Conservation (phyloP, 2,113 vertebrate genomes). For the Rhagologus leucostigma region DNA sequence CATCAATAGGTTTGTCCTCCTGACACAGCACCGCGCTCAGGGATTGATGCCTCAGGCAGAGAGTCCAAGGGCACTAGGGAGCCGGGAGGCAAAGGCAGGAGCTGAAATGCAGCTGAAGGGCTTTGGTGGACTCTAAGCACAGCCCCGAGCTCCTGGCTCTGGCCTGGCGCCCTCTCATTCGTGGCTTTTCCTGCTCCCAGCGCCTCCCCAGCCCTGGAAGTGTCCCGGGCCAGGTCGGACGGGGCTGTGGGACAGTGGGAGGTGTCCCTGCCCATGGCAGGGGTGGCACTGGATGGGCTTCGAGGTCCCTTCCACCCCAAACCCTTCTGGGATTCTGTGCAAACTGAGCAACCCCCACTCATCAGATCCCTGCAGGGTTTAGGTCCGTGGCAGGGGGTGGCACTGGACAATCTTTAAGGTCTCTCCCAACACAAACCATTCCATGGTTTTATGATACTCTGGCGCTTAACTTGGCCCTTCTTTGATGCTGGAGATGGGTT, state of each 20-base stretch:
- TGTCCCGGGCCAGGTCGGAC: neutral
- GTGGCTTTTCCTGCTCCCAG: neutral
- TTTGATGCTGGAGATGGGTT: neutral
- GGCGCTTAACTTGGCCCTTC: neutral
- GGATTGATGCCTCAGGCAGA: neutral
- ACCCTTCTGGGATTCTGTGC: neutral
- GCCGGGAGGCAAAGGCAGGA: neutral
- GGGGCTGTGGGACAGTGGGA: neutral
- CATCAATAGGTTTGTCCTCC: neutral
- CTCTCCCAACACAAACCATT: neutral
- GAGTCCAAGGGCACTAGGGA: neutral
- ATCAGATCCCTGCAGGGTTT: too few species aligned
- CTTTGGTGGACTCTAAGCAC: neutral
- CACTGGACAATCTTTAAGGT: neutral
- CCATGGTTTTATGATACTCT: neutral
- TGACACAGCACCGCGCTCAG: accelerated
- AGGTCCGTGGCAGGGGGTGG: neutral
- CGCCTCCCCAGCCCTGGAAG: neutral
- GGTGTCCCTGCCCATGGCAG: neutral
- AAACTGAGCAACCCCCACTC: neutral
- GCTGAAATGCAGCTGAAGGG: neutral
- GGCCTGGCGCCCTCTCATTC: accelerated
- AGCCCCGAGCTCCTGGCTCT: neutral
- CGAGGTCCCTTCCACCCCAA: neutral
- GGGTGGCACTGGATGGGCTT: neutral